Evolutionary conservation across 2,888 invertebrate genomes (phyloP).

Genomic region (Lasioglossum villosulum): DNA sequence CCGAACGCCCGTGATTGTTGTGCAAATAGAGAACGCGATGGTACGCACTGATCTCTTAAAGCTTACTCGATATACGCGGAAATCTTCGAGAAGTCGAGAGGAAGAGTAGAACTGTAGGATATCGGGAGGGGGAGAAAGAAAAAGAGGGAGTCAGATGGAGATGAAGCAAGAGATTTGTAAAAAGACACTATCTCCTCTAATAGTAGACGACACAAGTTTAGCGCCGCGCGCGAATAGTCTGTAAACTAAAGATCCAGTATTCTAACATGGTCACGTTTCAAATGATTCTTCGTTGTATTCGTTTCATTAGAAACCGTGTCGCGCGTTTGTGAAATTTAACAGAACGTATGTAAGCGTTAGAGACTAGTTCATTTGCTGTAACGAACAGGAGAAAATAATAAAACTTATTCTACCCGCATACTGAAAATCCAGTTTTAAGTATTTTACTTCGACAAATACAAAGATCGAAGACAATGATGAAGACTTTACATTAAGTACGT

Average conservation of each 20-base stretch:
- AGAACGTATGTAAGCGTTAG: not conserved
- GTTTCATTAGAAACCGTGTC: not conserved
- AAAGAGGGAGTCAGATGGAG: constrained; percentile 17
- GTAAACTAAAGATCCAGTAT: constrained; percentile 36
- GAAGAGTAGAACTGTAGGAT: constrained; percentile 46
- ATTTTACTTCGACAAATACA: not conserved
- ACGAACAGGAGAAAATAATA: not conserved
- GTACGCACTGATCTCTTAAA: constrained; percentile 19
- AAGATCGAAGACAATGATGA: too few species aligned
- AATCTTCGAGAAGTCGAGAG: constrained; percentile 56
- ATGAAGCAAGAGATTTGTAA: constrained; percentile 20
- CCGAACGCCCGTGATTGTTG: not conserved
- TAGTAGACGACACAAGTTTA: constrained; percentile 33
- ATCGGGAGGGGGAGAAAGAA: constrained; percentile 20
- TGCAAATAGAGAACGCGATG: constrained; percentile 33
- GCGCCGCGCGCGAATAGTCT: constrained; percentile 45
- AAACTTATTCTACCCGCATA: not conserved
- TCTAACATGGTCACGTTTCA: constrained; percentile 1
- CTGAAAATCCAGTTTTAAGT: not conserved
- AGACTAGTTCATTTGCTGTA: not conserved
- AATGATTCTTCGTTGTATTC: not conserved
- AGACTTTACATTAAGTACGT: not conserved
- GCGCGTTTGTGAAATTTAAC: not conserved
- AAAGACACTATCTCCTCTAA: constrained; percentile 29
- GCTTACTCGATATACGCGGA: constrained; percentile 44